Percentiles rank a stretch among this genome's conserved stretches.
These are phyloP conservation scores for Meiosimyza platycephala DNA, from an alignment of 2,888 invertebrate species.

Conservation along the genomic window DNA sequence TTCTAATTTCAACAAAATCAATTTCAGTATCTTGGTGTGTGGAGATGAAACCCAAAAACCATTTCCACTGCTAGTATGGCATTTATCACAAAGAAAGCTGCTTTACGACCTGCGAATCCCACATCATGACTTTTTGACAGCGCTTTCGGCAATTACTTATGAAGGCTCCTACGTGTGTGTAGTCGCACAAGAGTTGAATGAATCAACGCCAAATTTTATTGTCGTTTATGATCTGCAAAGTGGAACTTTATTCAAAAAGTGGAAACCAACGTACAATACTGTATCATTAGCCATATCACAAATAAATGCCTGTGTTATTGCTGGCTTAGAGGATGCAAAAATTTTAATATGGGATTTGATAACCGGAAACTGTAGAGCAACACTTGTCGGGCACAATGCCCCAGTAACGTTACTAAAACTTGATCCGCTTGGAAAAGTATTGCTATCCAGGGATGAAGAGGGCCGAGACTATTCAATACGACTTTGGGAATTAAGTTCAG, in stretches of 20 bases:
- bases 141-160: constrained; percentile 84
- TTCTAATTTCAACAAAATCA: neutral
- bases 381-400: constrained; percentile 81
- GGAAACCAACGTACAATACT: constrained; percentile 88
- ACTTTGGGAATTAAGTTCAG: constrained; percentile 84
- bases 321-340: constrained; percentile 83
- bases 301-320: constrained; percentile 84
- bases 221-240: constrained; percentile 91
- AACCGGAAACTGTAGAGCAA: constrained; percentile 83
- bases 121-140: constrained; percentile 89
- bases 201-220: constrained; percentile 87
- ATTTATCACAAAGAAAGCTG: constrained; percentile 83
- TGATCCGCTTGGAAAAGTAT: constrained; percentile 78
- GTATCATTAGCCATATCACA: constrained; percentile 89
- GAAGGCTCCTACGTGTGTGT: constrained; percentile 84
- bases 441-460: constrained; percentile 80
- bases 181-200: constrained; percentile 76
- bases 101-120: constrained; percentile 89
- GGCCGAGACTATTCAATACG: constrained; percentile 81
- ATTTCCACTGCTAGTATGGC: constrained; percentile 90
- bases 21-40: constrained; percentile 81
- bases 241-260: constrained; percentile 90
- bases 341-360: constrained; percentile 89
- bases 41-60: constrained; percentile 94
- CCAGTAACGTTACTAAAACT: constrained; percentile 80